Evolutionary conservation across 1,140 invertebrate species (phyloP).

Genomic region (Drosophila obscura): DNA sequence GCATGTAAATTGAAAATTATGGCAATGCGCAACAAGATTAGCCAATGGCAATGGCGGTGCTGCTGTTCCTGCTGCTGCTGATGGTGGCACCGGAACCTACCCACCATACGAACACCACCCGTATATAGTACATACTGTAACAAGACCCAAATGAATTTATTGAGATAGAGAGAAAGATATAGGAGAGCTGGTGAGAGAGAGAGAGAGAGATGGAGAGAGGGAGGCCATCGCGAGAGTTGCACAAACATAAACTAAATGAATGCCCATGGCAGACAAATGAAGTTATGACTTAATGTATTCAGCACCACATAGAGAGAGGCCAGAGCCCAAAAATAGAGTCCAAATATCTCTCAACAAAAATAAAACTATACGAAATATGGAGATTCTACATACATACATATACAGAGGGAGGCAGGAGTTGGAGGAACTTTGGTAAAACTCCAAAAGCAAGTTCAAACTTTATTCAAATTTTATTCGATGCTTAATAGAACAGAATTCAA

Average conservation of each 20-base stretch:
- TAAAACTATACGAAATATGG: slow-evolving; percentile 9
- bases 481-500: too few species aligned
- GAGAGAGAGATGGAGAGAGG: not conserved
- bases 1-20: slow-evolving; percentile 83
- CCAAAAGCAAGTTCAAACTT: not conserved
- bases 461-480: not conserved
- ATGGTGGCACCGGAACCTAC: not conserved
- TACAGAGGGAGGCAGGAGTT: not conserved
- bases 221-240: slow-evolving; percentile 24
- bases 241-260: slow-evolving; percentile 69
- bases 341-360: slow-evolving; percentile 13
- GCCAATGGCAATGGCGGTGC: slow-evolving; percentile 46
- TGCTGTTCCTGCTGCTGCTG: slow-evolving; percentile 9
- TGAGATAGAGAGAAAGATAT: slow-evolving; percentile 33
- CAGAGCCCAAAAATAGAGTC: not conserved
- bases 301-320: slow-evolving; percentile 6
- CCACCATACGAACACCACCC: not conserved
- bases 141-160: slow-evolving; percentile 60
- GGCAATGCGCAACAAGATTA: slow-evolving; percentile 82
- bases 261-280: slow-evolving; percentile 63
- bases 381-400: not conserved
- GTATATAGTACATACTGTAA: slow-evolving; percentile 27
- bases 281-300: slow-evolving; percentile 76
- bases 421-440: not conserved
- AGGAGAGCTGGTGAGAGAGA: not conserved